Base-by-base conservation (phyloP, 2,888 invertebrate species). In the Cerceris ruficornis region DNA sequence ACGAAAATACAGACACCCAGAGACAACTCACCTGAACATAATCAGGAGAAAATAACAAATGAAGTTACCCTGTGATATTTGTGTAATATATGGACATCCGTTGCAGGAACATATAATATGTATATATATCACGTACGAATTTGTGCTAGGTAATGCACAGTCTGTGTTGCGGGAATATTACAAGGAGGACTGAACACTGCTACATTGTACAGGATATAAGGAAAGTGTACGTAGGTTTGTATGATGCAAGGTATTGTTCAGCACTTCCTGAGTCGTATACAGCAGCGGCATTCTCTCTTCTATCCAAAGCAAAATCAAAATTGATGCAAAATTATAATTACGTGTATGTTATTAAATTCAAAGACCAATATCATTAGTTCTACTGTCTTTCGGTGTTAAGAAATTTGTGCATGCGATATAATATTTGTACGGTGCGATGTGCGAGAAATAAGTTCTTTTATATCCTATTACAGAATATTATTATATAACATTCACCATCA, bases 241-340 rank as follows among this genome's bases (percentile, higher is more conserved):
- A 86, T 91, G 91, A 89, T 92, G 92, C 85, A 92, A 90, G 88
- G 92, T 90, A 90, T 92, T 92, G 91, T 90, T 91, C 89, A 92
- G 89, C 88, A 92, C 91, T 86, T 92, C 91, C 85, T 90, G 88
- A 86, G 89, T 92, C 83, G 92, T 92, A 87, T 92, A 92, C 90
- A 92, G 92, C 90, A 92, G 89, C 89, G 92, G 92, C 88, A 92
- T 91, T 90, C 91, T 90, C 85, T 92, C 92, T 89, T 92, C 92
- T 92, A 91, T 87, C 85, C 85, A 81, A 82, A 75, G 85, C 82
- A 83, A 85, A 86, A 80, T 81, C 74, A 87, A 79, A 85, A 82
- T 77, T 78, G 69, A 86, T 86, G 87, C 82, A 84, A 85, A 88
- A 88, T 84, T 84, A 88, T 82, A 87, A 86, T 82, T 82, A 71